Conservation (phyloP, 30 jellyfish, hydroid and myxozoan species). For the Morbakka virulenta region DNA sequence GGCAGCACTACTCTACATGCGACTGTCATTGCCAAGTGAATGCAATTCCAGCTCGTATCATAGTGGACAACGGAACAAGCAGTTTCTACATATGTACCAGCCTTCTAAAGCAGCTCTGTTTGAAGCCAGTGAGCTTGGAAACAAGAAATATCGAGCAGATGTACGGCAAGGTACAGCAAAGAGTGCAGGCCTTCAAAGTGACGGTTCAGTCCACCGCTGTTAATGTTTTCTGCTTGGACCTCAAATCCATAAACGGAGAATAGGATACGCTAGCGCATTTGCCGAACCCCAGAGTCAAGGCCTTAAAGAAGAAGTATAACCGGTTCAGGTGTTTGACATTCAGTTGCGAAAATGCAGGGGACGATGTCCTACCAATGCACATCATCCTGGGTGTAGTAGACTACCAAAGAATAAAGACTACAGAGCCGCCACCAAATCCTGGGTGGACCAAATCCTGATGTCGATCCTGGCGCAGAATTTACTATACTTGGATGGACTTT, state of each 20-base stretch:
- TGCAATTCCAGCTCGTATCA: constrained; percentile 9
- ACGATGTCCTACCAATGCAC: constrained; percentile 52
- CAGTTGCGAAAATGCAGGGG: constrained; percentile 42
- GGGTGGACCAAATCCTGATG: too few relatives aligned
- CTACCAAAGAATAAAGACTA: constrained; percentile 43
- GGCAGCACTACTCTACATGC: constrained; percentile 29
- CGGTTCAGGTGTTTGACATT: constrained; percentile 7
- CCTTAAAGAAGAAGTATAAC: constrained; percentile 32
- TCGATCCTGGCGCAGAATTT: constrained; percentile 53
- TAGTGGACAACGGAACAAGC: constrained; percentile 26
- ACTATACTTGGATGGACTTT: constrained; percentile 70
- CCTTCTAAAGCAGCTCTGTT: constrained; percentile 9
- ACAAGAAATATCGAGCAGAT: constrained; percentile 24
- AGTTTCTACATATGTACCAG: constrained; percentile 28
- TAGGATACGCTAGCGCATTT: constrained; percentile 28
- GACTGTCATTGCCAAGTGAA: constrained; percentile 15
- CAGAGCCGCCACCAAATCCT: constrained; percentile 60
- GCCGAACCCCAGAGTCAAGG: constrained; percentile 38
- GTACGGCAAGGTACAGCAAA: constrained; percentile 12
- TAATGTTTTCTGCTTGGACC: constrained; percentile 7
- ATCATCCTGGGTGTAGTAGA: constrained; percentile 55
- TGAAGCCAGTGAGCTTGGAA: constrained; percentile 22
- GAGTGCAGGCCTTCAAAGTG: constrained; percentile 17
- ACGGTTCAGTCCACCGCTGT: constrained; percentile 17
- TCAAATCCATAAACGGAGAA: constrained; percentile 36